Percentiles rank a stretch among this genome's conserved stretches.
Evolutionary conservation across 2,888 invertebrate species (phyloP).

Genomic region (Rhagonycha lutea): DNA sequence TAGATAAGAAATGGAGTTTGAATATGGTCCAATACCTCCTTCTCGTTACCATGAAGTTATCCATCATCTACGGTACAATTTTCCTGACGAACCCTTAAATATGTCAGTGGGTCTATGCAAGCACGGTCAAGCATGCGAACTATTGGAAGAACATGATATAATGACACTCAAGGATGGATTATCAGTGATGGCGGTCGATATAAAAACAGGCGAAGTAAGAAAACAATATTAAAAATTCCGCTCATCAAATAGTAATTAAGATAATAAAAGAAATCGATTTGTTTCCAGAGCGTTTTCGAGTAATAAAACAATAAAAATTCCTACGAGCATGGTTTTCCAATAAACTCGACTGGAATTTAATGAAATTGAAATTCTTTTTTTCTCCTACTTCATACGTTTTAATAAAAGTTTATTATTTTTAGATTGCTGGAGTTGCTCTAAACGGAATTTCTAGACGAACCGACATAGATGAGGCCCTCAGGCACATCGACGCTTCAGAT

Average conservation of each 20-base stretch:
- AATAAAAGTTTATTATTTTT: slow-evolving; percentile 44
- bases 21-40: slow-evolving; percentile 53
- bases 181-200: slow-evolving; percentile 69
- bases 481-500: slow-evolving; percentile 67
- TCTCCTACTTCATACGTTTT: slow-evolving; percentile 8
- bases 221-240: neutral
- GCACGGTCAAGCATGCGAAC: slow-evolving; percentile 70
- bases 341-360: slow-evolving; percentile 19
- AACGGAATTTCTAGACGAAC: slow-evolving; percentile 77
- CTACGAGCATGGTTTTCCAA: slow-evolving; percentile 9
- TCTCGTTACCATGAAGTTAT: slow-evolving; percentile 66
- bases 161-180: slow-evolving; percentile 75
- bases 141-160: slow-evolving; percentile 73
- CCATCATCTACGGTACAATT: slow-evolving; percentile 71
- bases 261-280: neutral
- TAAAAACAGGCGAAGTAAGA: slow-evolving; percentile 65
- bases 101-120: slow-evolving; percentile 74
- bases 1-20: slow-evolving; percentile 51
- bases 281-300: neutral
- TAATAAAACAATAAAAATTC: slow-evolving; percentile 24
- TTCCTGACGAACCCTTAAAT: slow-evolving; percentile 84
- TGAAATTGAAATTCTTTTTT: slow-evolving; percentile 27
- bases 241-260: neutral
- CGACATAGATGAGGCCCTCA: slow-evolving; percentile 71
- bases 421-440: slow-evolving; percentile 79